Percentiles rank a stretch among this genome's conserved stretches.
Evolutionary conservation across 2,113 vertebrate species (phyloP).

Genomic region (Nerophis lumbriciformis): DNA sequence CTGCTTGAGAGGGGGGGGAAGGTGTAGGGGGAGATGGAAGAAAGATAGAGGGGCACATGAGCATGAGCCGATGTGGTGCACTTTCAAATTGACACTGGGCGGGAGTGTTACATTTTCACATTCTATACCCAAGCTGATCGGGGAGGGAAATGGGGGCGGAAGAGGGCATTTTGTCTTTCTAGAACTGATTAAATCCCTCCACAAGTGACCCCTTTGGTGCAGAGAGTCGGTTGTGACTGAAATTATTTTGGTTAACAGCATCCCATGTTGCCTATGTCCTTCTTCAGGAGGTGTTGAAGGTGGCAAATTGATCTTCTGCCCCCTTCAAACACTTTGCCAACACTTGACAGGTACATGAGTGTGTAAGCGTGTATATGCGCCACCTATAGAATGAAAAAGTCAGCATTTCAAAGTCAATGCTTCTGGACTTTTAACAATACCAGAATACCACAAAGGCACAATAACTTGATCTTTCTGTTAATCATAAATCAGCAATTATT

Average conservation of each 20-base stretch:
- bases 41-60: constrained; percentile 39
- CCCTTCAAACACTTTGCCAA: constrained; percentile 39
- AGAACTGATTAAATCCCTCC: constrained; percentile 23
- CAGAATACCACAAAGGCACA: too few species aligned
- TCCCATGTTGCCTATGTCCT: constrained; percentile 31
- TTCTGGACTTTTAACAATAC: constrained; percentile 23
- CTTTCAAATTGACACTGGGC: constrained; percentile 65
- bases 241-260: constrained; percentile 59
- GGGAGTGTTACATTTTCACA: constrained; percentile 67
- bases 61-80: constrained; percentile 54
- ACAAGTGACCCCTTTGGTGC: constrained; percentile 47
- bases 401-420: constrained; percentile 27
- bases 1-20: constrained; percentile 43
- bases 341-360: constrained; percentile 44
- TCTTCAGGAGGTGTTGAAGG: constrained; percentile 52
- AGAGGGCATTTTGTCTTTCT: constrained; percentile 42
- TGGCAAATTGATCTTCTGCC: constrained; percentile 56
- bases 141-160: constrained; percentile 24
- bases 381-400: constrained; percentile 3
- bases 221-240: constrained; percentile 31
- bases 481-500: background rate
- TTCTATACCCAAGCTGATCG: constrained; percentile 46
- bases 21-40: constrained; percentile 18
- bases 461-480: too few species aligned
- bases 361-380: constrained; percentile 21